Base-by-base conservation (phyloP, 2,113 vertebrate genomes). In the Eptesicus fuscus region DNA sequence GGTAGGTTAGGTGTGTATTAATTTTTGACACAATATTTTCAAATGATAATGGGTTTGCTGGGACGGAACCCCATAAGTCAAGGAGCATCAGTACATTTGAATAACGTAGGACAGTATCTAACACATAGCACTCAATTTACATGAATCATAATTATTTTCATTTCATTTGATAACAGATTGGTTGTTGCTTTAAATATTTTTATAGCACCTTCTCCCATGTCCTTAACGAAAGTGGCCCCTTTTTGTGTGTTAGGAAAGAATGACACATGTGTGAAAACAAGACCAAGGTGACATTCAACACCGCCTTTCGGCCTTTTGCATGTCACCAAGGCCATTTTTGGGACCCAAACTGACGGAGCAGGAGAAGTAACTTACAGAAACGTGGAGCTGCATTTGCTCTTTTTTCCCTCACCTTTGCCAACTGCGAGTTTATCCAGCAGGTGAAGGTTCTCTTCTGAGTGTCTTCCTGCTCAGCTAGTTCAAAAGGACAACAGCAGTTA, bases 371-470 rank as follows among this genome's bases (percentile, higher is more conserved):
- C 9, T 73, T 40, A 83, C 53, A 49, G 8, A 30, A 6, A 73
- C 53, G 73, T 42, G 42, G 16, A 65, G 63, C 13, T 65, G 18
- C 5, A 70, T 42, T 42, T 61, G 35, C 80, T 73, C 82, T 90
- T 63, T 49, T 5, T 30, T 0, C 40, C 79, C 98, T 98, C 96
- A 99, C 99, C 99, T 99, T 99, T 91, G 99, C 98, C 96, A 99
- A 90, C 97, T 99, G 98, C 79, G 99, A 99, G 95, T 99, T 99
- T 97, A 99, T 98, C 99, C 99, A 99, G 97, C 99, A 99, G 78
- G 99, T 99, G 96, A 99, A 99, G 9, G 99, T 99, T 96, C 99
- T 99, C 98, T 99, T 99, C 98, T 99, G 99, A 4, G 99, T 99
- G 94, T 98, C 99, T 63, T 99, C 99, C 92, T 99, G 99, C 78